Evolutionary conservation across 1,140 invertebrate genomes (phyloP), one percentile per base, ranked within the genome.

Genomic region (Ips nitidus): DNA sequence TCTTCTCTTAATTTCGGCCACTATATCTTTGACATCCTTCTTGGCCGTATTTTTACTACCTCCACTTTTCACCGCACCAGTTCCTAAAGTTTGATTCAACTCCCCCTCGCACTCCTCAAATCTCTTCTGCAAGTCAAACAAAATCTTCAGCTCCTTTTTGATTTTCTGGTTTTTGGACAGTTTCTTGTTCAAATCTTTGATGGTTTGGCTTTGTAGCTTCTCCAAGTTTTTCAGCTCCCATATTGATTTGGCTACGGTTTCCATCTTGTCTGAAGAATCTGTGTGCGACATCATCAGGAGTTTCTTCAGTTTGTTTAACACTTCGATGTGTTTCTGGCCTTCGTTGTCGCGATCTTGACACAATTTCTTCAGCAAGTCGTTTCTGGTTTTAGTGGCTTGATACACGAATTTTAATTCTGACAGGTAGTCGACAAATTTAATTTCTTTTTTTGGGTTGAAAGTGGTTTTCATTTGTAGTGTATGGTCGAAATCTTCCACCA

Each of bases 151-250:
- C 42, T 77, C 75, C 50, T 76, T 77, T 36, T 74, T 71, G 3
- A 77, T 74, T 64, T 74, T 77, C 43, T 58, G 58, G 38, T 66
- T 60, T 8, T 66, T 53, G 2, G 55, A 45, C 2, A 77, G 53
- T 57, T 73, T 77, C 6, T 67, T 58, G 36, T 73, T 73, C 73
- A 79, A 73, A 39, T 79, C 77, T 41, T 71, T 42, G 38, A 79
- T 74, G 0, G 72, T 74, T 8, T 73, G 70, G 37, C 59, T 71
- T 57, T 76, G 73, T 7, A 79, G 59, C 62, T 77, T 77, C 47
- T 74, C 67, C 7, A 76, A 68, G 47, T 79, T 75, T 36, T 73
- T 75, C 61, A 76, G 69, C 64, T 77, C 75, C 77, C 77, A 79
- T 1, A 77, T 41, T 36, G 72, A n/a, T 52, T 76, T 74, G 2